phyloP scores from a whole-genome alignment of 2,113 vertebrate species.

The Bufo bufo region DNA sequence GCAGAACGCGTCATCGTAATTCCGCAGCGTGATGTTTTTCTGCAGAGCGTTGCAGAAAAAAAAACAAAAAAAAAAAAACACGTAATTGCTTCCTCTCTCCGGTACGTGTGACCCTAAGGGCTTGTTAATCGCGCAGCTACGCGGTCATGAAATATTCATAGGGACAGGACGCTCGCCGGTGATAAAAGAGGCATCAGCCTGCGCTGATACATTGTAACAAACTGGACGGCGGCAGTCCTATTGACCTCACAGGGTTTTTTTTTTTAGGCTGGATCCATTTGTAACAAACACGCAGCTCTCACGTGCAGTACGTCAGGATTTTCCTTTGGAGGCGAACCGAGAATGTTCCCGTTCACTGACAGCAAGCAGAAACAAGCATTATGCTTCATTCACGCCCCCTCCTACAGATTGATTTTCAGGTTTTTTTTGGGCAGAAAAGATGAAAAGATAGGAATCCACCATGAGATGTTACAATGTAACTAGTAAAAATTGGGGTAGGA shows the following conservation, averaged over 20 bases:
- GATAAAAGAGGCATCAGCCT: background rate
- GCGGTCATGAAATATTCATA: conserved; percentile 35
- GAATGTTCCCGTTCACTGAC: background rate
- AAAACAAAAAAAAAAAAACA: background rate
- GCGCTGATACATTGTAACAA: background rate
- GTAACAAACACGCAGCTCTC: background rate
- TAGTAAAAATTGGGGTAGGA: too few relatives aligned
- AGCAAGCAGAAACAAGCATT: background rate
- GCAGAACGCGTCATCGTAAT: background rate
- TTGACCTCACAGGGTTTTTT: background rate
- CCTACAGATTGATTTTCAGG: too few relatives aligned
- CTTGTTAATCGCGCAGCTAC: background rate
- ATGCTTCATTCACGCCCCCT: too few relatives aligned
- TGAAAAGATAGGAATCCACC: too few relatives aligned
- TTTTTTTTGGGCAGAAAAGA: too few relatives aligned
- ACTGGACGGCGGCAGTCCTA: background rate
- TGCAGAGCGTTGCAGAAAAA: conserved; percentile 16
- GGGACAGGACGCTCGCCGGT: background rate
- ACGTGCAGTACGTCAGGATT: background rate
- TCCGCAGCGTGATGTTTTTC: background rate
- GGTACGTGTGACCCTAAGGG: background rate
- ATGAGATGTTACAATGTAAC: too few relatives aligned
- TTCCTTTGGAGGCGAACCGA: background rate
- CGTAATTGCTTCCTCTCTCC: conserved; percentile 13
- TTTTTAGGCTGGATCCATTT: background rate